phyloP scores from a whole-genome alignment of 1,140 invertebrate species.

The Cydia strobilella region DNA sequence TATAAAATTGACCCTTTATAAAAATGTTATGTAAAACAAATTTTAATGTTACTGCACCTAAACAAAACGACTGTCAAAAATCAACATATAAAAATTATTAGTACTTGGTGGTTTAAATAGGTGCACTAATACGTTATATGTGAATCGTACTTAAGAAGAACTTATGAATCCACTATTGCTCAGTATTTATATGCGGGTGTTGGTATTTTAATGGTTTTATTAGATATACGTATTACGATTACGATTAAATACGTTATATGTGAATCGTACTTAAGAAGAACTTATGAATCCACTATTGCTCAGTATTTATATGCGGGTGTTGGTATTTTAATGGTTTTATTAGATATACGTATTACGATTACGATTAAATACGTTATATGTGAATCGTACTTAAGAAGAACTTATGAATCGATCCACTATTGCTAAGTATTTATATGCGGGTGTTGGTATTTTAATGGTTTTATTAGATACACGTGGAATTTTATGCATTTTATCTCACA shows the following conservation, averaged over 20 bases:
- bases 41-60: neutral
- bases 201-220: slow-evolving; percentile 2
- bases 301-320: slow-evolving; percentile 2
- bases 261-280: neutral
- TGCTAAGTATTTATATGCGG: neutral
- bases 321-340: slow-evolving; percentile 2
- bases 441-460: slow-evolving; percentile 1
- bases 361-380: no score
- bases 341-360: neutral
- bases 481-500: neutral
- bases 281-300: neutral
- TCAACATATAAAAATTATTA: no score
- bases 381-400: neutral
- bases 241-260: no score
- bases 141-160: neutral
- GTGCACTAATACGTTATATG: neutral
- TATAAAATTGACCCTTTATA: neutral
- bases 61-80: neutral
- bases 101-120: no score
- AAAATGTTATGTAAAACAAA: no score
- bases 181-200: slow-evolving; percentile 2
- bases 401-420: slow-evolving; percentile 1
- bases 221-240: neutral
- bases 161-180: neutral
- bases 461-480: slow-evolving; percentile 5